These are phyloP conservation scores for Xiphydria camelus DNA, from an alignment of 2,888 invertebrate genomes.

Conservation along the genomic window DNA sequence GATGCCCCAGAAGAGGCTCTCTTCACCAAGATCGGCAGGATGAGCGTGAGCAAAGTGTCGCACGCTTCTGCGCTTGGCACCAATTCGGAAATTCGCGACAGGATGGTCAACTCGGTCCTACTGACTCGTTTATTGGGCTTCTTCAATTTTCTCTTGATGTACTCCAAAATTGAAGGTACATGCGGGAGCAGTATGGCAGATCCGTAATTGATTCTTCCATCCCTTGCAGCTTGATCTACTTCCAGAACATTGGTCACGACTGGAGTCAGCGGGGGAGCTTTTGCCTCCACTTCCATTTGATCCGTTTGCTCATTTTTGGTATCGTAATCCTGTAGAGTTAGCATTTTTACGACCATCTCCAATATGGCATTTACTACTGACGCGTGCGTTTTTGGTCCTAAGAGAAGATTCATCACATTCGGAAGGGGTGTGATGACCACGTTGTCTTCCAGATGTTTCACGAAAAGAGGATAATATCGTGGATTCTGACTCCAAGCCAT, in stretches of 20 bases:
- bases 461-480: slow-evolving; percentile 73
- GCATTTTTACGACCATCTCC: slow-evolving; percentile 74
- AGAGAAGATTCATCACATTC: slow-evolving; percentile 72
- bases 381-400: slow-evolving; percentile 68
- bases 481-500: slow-evolving; percentile 80
- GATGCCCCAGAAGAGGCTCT: slow-evolving; percentile 65
- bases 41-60: slow-evolving; percentile 69
- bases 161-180: slow-evolving; percentile 70
- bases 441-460: slow-evolving; percentile 62
- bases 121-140: slow-evolving; percentile 66
- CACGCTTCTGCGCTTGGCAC: slow-evolving; percentile 71
- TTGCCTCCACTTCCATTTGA: slow-evolving; percentile 41
- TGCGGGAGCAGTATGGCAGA: slow-evolving; percentile 75
- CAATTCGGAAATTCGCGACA: slow-evolving; percentile 77
- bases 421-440: slow-evolving; percentile 64
- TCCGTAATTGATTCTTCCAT: slow-evolving; percentile 68
- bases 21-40: slow-evolving; percentile 73
- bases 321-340: slow-evolving; percentile 68
- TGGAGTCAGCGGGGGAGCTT: slow-evolving; percentile 17
- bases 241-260: slow-evolving; percentile 33
- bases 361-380: slow-evolving; percentile 71
- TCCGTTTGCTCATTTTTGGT: slow-evolving; percentile 57
- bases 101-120: slow-evolving; percentile 71
- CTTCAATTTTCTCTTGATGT: slow-evolving; percentile 69
- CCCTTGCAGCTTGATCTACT: slow-evolving; percentile 28